phyloP scores from a whole-genome alignment of 2,113 vertebrate genomes.

The Cheirogaleus medius region DNA sequence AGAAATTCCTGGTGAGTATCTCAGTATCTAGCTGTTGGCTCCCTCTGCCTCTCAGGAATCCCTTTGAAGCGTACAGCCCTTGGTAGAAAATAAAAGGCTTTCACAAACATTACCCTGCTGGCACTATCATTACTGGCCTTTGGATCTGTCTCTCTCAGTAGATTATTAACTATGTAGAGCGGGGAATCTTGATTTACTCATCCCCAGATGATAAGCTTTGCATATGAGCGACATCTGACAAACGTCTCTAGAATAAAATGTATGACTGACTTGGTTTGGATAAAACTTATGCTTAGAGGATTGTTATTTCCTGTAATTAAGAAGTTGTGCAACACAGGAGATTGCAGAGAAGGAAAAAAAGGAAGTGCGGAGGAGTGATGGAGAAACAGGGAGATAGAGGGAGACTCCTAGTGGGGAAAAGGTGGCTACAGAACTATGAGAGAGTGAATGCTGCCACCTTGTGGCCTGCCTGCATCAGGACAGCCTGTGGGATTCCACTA shows the following conservation, averaged over 20 bases:
- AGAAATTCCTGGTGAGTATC: neutral
- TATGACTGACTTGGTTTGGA: neutral
- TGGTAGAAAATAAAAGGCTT: neutral
- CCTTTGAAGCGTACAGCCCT: neutral
- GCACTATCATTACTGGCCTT: neutral
- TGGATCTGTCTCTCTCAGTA: neutral
- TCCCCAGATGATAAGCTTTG: neutral
- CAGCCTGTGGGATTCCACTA: neutral
- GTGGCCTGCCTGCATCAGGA: neutral
- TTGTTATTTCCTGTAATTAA: constrained; percentile 15
- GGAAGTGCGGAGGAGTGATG: neutral
- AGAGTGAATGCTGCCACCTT: constrained; percentile 13
- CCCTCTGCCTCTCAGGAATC: neutral
- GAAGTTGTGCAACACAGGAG: neutral
- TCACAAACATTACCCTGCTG: neutral
- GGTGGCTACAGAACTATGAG: neutral
- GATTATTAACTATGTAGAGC: neutral
- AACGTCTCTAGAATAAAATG: neutral
- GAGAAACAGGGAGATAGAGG: fast-evolving
- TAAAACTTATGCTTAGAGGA: neutral
- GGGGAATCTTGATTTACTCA: neutral
- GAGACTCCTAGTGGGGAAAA: too few species aligned
- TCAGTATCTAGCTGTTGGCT: neutral
- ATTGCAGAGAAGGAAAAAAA: neutral
- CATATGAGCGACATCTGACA: neutral